Evolutionary conservation across 2,113 vertebrate genomes (phyloP), one percentile per base, ranked within the genome.

Genomic region (Maccullochella peelii): DNA sequence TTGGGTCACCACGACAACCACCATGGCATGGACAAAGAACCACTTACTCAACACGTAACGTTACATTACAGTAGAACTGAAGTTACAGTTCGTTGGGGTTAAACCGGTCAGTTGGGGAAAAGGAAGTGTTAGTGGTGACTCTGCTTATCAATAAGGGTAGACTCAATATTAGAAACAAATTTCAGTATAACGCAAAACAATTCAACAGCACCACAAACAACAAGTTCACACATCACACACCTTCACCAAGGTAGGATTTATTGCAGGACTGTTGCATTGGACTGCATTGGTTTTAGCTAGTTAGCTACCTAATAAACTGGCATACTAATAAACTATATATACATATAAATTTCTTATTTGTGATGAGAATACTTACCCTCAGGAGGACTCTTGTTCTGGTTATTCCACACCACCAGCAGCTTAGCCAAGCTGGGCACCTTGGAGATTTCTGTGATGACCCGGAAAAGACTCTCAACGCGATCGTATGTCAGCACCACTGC

Each of bases 341-440:
- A 8, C 4, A 16, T 58, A 16, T 1, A 76, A 21, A 27, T 12
- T 62, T 75, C 10, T 33, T 38, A 27, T 25, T 79, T 69, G 62
- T 15, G 6, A 38, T 7, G 25, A 42, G 10, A 79, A 58, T 63
- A 84, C 94, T 96, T 94, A 99, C 98, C 98, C 96, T 99, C 98
- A 9, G 98, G 98, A 5, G 98, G 98, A 84, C 95, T 97, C 90
- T 99, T 99, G 88, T 99, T 99, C 94, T 99, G 98, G 90, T 99
- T 99, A 90, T 99, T 99, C 98, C 98, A 99, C 67, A 99, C 98
- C 14, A 99, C 98, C 38, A 99, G 82, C 71, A 99, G 91, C 82
- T 99, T 99, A 83, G 98, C 98, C 3, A 99, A 95, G 81, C 98
- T 99, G 1, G 98, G 98, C 85, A 99, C 98, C 90, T 99, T 99